phyloP scores from a whole-genome alignment of 2,888 invertebrate species.

The Panorpa germanica region DNA sequence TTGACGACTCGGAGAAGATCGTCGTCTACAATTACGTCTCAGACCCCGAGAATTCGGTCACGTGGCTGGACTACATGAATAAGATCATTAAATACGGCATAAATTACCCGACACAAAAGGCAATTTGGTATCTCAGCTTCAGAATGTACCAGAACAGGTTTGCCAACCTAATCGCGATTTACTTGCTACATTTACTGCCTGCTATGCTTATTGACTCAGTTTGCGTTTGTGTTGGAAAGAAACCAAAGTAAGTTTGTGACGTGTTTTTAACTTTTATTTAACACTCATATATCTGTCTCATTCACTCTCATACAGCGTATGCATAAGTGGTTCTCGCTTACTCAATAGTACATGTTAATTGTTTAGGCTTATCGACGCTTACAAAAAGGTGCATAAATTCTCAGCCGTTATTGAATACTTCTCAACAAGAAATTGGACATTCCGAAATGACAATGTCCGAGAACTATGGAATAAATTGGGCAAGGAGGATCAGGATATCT shows the following conservation, averaged over 20 bases:
- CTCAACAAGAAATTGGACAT: conserved; percentile 57
- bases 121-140: conserved; percentile 49
- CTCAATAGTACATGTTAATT: background rate
- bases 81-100: conserved; percentile 34
- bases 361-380: conserved; percentile 50
- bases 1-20: too few species aligned
- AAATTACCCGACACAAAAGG: conserved; percentile 37
- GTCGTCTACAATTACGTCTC: conserved; percentile 84
- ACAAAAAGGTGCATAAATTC: conserved; percentile 54
- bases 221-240: conserved; percentile 32
- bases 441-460: conserved; percentile 38
- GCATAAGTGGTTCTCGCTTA: background rate
- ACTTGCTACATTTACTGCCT: conserved; percentile 46
- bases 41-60: conserved; percentile 62
- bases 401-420: conserved; percentile 61
- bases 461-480: conserved; percentile 35
- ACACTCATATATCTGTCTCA: background rate
- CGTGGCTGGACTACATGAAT: conserved; percentile 50
- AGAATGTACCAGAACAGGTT: conserved; percentile 33
- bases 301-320: background rate
- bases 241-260: conserved; percentile 31
- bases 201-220: conserved; percentile 38
- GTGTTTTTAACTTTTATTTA: background rate
- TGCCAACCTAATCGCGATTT: conserved; percentile 30
- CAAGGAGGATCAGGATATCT: conserved; percentile 35